phyloP scores from a whole-genome alignment of 2,113 vertebrate genomes.

The Cephalophus harveyi region DNA sequence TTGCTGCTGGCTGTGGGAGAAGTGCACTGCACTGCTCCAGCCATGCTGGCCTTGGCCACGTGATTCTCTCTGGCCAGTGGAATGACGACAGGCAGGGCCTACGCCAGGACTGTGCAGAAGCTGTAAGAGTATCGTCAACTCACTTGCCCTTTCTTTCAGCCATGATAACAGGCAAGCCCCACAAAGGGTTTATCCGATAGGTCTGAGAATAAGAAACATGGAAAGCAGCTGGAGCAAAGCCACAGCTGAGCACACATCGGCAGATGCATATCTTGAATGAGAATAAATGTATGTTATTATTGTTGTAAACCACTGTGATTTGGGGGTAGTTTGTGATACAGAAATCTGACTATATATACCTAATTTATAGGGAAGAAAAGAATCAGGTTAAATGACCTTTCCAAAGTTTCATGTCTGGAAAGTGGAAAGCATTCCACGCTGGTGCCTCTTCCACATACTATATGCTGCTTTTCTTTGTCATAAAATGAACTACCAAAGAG shows the following conservation, averaged over 20 bases:
- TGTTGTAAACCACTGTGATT: not conserved
- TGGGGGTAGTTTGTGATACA: not conserved
- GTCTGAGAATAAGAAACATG: not conserved
- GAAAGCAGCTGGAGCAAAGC: not conserved
- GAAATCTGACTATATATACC: not conserved
- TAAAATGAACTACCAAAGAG: not conserved
- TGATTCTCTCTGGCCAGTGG: not conserved
- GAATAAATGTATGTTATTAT: not conserved
- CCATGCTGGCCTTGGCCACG: not conserved
- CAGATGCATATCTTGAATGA: not conserved
- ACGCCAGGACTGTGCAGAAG: not conserved
- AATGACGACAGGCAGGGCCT: not conserved
- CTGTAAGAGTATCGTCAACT: not conserved
- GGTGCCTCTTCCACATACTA: not conserved
- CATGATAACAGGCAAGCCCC: not conserved
- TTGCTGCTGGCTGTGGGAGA: not conserved
- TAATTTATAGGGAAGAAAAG: constrained; percentile 16
- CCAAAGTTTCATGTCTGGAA: not conserved
- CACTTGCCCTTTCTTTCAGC: not conserved
- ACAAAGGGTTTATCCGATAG: not conserved
- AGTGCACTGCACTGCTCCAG: not conserved
- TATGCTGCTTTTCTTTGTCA: not conserved
- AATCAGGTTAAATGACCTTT: not conserved
- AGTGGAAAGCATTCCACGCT: not conserved
- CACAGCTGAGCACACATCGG: not conserved